These are phyloP conservation scores for Cacatua alba DNA, from an alignment of 2,113 vertebrate genomes.

Conservation along the genomic window DNA sequence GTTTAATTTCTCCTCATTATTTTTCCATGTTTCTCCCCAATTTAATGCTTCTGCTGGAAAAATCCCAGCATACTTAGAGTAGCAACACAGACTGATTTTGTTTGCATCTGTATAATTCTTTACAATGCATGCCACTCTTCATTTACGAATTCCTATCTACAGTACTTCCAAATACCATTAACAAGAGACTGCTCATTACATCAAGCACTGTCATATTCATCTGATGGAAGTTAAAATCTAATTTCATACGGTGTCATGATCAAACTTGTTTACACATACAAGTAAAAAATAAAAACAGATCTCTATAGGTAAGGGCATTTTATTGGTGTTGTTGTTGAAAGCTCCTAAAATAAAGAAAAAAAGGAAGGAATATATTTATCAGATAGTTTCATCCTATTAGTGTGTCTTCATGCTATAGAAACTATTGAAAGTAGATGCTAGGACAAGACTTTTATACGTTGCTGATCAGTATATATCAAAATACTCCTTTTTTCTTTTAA, in stretches of 20 bases:
- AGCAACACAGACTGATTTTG: background rate
- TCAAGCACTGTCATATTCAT: background rate
- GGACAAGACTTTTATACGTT: background rate
- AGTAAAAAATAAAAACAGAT: background rate
- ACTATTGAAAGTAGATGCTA: background rate
- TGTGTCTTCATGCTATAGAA: background rate
- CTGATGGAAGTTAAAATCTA: background rate
- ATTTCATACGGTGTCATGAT: background rate
- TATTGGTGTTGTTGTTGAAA: background rate
- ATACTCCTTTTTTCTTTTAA: background rate
- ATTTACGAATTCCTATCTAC: background rate
- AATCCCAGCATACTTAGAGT: background rate
- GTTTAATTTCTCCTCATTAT: background rate
- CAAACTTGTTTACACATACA: background rate
- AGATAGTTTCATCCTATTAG: background rate
- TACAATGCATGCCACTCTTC: background rate
- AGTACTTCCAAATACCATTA: background rate
- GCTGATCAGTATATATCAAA: background rate
- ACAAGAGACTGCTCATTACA: background rate
- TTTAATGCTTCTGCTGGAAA: background rate
- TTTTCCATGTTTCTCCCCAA: background rate
- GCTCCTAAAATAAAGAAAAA: background rate
- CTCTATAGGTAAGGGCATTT: background rate
- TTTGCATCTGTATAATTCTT: background rate
- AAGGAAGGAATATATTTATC: background rate